Evolutionary conservation across 1,140 invertebrate genomes (phyloP), one percentile per base, ranked within the genome.

Genomic region (Spodoptera litura): DNA sequence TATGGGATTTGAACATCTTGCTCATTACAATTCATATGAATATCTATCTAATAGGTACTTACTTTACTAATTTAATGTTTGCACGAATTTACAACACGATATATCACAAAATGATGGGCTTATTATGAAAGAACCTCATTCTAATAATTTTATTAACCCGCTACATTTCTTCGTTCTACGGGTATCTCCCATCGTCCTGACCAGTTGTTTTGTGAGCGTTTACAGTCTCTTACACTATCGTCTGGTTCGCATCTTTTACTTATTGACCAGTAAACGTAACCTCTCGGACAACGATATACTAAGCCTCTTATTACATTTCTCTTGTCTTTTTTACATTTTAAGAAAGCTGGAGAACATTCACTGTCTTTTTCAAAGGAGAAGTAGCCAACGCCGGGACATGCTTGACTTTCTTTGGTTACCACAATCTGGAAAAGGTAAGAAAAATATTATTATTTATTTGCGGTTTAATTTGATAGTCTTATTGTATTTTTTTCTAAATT

Each of bases 241-340:
- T 91, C 90, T 64, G 95, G 93, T 92, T 98, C 97, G 84, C 98
- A 98, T 85, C 96, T 95, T 89, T 96, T 95, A 78, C 97, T 97
- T 1, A 97, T 95, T 52, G 96, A 95, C 96, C 97, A 98, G 85
- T 96, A 98, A 0, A 96, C 95, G 83, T 96, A 97, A 9, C 96
- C 96, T 88, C 96, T 91, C 0, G 97, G 97, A 93, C 98, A 98
- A 86, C 96, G 96, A 88, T 96, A 97, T 9, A 98, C 91, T 77
- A 96, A 96, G 9, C 97, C 97, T 87, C 96, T 95, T 80, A 98
- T 91, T 70, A 88, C 95, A 58, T 93, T 90, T 58, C 95, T 89
- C 74, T 87, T 85, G 8, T 92, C 91, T 85, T 93, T 95, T 79
- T 93, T 93, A 88, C 97, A 98, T 90, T 97, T 98, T 66, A 97